Percentiles rank a stretch among this genome's conserved stretches.
Conservation (phyloP, 2,797 vertebrate genomes). For the Poecilia wingei region DNA sequence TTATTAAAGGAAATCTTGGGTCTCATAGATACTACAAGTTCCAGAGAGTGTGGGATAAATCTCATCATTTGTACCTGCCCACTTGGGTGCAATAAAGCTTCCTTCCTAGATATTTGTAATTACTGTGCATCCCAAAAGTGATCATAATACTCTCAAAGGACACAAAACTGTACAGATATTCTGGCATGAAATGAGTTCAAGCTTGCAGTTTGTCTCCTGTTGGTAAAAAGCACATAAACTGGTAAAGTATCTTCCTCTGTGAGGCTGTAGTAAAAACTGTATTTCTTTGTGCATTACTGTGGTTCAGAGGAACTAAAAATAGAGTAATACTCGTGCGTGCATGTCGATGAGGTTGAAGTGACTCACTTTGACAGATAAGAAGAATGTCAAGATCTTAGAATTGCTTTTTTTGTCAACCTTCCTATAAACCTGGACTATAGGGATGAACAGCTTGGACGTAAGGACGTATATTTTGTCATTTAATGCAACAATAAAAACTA, state of each 20-base stretch:
- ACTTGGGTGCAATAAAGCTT: neutral
- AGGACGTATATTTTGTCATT: no score
- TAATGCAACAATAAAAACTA: neutral
- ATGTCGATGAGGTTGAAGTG: neutral
- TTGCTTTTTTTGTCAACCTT: neutral
- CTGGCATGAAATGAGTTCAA: no score
- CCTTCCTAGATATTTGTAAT: neutral
- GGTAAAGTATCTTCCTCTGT: neutral
- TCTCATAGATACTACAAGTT: neutral
- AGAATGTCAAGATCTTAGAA: neutral
- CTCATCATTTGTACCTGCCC: neutral
- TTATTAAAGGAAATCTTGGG: no score
- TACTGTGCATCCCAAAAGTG: neutral
- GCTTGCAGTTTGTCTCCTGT: neutral
- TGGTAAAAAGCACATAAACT: neutral
- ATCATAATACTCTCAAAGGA: neutral
- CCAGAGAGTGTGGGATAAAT: neutral
- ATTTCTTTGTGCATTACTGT: neutral
- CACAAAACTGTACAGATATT: neutral
- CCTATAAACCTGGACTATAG: neutral
- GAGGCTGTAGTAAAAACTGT: neutral
- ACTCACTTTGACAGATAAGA: neutral
- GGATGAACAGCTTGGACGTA: neutral
- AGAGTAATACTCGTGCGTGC: neutral
- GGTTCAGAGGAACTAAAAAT: neutral